Evolutionary conservation across 1,140 invertebrate species (phyloP).

Genomic region (Sarcophaga peregrina): DNA sequence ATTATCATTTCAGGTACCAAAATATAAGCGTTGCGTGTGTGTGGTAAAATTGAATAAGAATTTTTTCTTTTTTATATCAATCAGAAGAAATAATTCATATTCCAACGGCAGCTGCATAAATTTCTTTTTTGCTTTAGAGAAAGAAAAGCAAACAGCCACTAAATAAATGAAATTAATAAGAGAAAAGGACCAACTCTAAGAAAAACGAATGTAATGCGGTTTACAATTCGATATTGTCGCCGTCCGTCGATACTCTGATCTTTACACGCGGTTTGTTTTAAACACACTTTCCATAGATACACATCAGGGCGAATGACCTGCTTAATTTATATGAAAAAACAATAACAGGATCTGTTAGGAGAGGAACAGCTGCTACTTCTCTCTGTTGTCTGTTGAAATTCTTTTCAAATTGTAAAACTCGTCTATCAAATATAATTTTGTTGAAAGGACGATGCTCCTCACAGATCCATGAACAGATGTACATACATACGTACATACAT

Average conservation of each 20-base stretch:
- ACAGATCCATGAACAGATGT: too few species aligned
- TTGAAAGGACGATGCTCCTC: too few species aligned
- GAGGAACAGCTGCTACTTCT: not conserved
- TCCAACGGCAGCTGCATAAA: slow-evolving; percentile 22
- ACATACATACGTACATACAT: too few species aligned
- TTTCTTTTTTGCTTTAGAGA: not conserved
- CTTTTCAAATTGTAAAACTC: not conserved
- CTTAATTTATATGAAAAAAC: not conserved
- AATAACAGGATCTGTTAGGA: not conserved
- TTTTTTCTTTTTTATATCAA: not conserved
- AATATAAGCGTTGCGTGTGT: slow-evolving; percentile 9
- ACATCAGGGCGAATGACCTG: slow-evolving; percentile 9
- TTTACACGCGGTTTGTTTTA: not conserved
- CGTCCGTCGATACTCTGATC: not conserved
- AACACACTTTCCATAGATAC: not conserved
- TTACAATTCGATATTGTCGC: not conserved
- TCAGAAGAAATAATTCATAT: not conserved
- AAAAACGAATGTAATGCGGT: not conserved
- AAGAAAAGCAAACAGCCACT: slow-evolving; percentile 17
- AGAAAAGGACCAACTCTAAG: slow-evolving; percentile 26
- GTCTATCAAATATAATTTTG: too few species aligned
- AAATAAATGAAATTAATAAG: not conserved
- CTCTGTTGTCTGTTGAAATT: not conserved
- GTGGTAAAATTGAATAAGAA: slow-evolving; percentile 22
- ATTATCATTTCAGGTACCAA: not conserved